Percentiles rank a stretch among this genome's conserved stretches.
These are phyloP conservation scores for Neomonachus schauinslandi DNA, from an alignment of 2,113 vertebrate species.

Conservation along the genomic window DNA sequence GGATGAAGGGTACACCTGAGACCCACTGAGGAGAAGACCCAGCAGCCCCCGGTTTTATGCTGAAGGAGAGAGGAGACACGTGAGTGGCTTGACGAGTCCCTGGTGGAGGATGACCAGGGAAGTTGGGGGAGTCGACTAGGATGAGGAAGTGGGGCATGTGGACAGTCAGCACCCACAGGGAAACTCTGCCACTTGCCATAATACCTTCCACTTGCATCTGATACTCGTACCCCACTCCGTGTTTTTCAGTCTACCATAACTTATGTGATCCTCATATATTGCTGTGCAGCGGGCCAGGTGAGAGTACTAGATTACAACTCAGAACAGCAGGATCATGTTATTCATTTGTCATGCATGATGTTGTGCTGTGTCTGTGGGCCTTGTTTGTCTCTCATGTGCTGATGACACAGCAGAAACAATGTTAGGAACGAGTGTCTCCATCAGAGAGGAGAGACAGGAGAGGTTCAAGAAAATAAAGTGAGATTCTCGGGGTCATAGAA, in stretches of 20 bases:
- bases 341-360: rapidly evolving
- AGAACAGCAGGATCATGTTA: background rate
- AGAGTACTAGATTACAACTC: background rate
- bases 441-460: background rate
- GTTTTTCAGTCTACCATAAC: rapidly evolving
- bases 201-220: background rate
- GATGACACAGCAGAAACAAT: background rate
- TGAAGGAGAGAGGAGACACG: background rate
- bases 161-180: background rate
- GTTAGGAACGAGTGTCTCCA: background rate
- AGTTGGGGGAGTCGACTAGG: rapidly evolving
- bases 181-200: background rate
- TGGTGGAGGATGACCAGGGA: rapidly evolving
- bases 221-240: rapidly evolving
- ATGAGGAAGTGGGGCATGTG: rapidly evolving
- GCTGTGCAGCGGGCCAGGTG: background rate
- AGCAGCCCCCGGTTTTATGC: background rate
- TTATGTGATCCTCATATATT: background rate
- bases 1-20: background rate
- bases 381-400: background rate
- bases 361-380: background rate
- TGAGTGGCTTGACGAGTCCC: background rate
- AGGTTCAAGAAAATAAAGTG: background rate
- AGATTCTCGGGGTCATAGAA: background rate
- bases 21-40: background rate